Evolutionary conservation across 1,140 invertebrate species (phyloP), one percentile per base, ranked within the genome.

Genomic region (Branchinecta lynchi): DNA sequence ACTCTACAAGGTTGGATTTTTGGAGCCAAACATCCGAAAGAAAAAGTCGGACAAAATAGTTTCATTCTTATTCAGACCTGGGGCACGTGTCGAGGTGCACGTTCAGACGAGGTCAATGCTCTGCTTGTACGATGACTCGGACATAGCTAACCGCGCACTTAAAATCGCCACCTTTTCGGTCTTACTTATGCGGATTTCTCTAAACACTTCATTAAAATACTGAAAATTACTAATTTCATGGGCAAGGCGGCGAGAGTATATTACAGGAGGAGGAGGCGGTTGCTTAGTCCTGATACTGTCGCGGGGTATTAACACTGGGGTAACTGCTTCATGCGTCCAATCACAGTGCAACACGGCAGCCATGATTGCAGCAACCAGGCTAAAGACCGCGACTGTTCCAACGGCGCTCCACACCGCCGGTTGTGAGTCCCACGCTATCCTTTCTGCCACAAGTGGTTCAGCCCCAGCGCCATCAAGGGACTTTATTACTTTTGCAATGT

Each of bases 161-260:
- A 60, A 60, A 15, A 20, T 15, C 12, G 51, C 12, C 12, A 60
- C 12, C 17, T 60, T 60, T 15, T 60, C 51, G 2, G 12, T 12
- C 17, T 6, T 60, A 3, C 17, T 60, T 12, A 20, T 6, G 17
- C 17, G 51, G 17, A 1, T 60, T 60, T 60, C 12, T 20, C 17
- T 60, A 60, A 60, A 20, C 51, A 60, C 51, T 60, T 20, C 12
- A 15, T 20, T 60, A 60, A 60, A 60, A 60, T 60, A 60, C 12
- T 20, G 12, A 60, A 60, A 60, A 60, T 60, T 60, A 32, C 32
- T 32, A 3, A 60, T 60, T 60, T 60, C 51, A 15, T 60, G 2
- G 12, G 51, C 51, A 60, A 60, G 51, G 51, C 51, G 51, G 12
- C 51, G 51, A 60, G 51, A 60, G 17, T 60, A 60, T 15, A 60